Percentiles rank a stretch among this genome's conserved stretches.
Evolutionary conservation across 2,797 vertebrate species (phyloP).

Genomic region (Brachyrhaphis roseni): DNA sequence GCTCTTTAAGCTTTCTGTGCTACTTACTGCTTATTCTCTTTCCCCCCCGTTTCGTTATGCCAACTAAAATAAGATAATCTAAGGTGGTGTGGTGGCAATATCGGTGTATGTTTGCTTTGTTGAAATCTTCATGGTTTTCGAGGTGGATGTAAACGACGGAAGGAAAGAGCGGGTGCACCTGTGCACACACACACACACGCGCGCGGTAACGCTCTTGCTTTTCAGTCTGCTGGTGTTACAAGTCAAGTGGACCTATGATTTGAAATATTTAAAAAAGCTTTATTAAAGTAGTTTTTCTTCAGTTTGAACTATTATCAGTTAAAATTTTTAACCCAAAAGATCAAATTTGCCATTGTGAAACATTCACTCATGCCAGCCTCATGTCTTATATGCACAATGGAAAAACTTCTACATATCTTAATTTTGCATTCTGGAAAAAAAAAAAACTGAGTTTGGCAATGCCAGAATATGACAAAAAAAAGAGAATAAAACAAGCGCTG

Average conservation of each 20-base stretch:
- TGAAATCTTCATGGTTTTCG: constrained; percentile 50
- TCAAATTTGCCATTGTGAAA: constrained; percentile 7
- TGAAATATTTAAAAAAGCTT: neutral
- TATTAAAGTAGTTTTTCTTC: neutral
- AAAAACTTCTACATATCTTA: constrained; percentile 21
- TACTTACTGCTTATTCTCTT: neutral
- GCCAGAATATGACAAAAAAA: constrained; percentile 24
- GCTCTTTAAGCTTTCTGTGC: neutral
- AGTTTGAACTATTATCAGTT: constrained; percentile 4
- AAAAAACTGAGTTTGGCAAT: constrained; percentile 5
- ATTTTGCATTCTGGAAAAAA: constrained; percentile 5
- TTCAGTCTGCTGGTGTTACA: constrained; percentile 30
- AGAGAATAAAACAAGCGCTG: constrained; percentile 17
- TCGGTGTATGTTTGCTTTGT: constrained; percentile 9
- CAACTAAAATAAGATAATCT: neutral
- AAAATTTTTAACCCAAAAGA: neutral
- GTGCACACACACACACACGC: neutral
- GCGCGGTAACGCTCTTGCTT: constrained; percentile 13
- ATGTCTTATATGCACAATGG: constrained; percentile 13
- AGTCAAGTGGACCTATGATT: constrained; percentile 31
- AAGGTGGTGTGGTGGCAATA: neutral
- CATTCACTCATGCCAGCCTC: constrained; percentile 33
- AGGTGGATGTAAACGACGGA: constrained; percentile 34
- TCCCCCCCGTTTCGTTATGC: neutral
- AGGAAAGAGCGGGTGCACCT: constrained; percentile 13